Evolutionary conservation across 2,113 vertebrate species (phyloP).

Genomic region (Benitochromis conjunctus): DNA sequence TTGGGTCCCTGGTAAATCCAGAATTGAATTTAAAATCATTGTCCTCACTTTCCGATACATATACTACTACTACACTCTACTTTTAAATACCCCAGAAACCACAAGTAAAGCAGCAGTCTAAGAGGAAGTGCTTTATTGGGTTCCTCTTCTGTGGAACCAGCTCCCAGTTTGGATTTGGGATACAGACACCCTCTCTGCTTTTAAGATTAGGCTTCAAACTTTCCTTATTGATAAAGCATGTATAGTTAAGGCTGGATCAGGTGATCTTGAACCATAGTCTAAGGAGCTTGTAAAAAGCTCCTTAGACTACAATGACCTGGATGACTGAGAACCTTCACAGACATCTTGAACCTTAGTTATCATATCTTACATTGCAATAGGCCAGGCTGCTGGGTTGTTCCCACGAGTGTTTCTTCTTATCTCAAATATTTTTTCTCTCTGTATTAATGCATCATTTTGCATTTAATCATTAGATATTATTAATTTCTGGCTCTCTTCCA

Average conservation of each 20-base stretch:
- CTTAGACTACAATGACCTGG: too few species aligned
- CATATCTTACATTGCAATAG: not conserved
- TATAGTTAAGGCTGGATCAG: fast-evolving
- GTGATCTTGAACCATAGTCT: not conserved
- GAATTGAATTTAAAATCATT: fast-evolving
- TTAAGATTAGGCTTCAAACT: not conserved
- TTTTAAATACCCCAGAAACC: not conserved
- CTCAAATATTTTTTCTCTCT: not conserved
- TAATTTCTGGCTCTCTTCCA: not conserved
- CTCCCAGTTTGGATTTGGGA: not conserved
- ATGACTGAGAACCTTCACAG: too few species aligned
- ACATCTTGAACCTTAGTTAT: not conserved
- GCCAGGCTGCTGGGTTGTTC: not conserved
- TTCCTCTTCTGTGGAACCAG: not conserved
- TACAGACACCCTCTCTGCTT: not conserved
- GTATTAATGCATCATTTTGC: not conserved
- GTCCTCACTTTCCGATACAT: not conserved
- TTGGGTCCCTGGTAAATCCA: not conserved
- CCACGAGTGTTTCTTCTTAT: not conserved
- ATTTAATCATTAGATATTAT: not conserved
- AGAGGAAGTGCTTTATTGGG: not conserved
- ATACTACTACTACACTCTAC: not conserved
- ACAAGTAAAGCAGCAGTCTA: not conserved
- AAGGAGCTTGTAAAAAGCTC: too few species aligned
- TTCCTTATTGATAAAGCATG: not conserved